Base-by-base conservation (phyloP, 1,140 invertebrate species). In the Megalopta genalis region DNA sequence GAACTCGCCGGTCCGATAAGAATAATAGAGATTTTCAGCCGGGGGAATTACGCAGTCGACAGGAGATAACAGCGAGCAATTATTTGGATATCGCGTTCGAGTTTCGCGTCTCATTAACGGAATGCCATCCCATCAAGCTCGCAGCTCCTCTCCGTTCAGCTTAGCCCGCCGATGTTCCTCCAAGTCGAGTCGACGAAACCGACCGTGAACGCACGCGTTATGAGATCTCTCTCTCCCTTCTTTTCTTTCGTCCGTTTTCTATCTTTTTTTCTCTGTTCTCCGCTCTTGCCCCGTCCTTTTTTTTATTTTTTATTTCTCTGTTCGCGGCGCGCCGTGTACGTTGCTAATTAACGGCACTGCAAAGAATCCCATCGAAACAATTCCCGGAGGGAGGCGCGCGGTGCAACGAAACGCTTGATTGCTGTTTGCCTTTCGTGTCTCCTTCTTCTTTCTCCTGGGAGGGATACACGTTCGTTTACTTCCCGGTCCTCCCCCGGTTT, bases 371-470 rank as follows among this genome's bases (percentile, higher is more conserved):
- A 66, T 66, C 64, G 64, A 66, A 46, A 49, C 39, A 49, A n/a
- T 25, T n/a, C 37, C 64, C n/a, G 21, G n/a, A 65, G n/a, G 21
- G 39, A 66, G 42, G 21, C n/a, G 2, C 64, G 64, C 39, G 10
- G 39, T n/a, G 23, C n/a, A 66, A 66, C 64, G 64, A 66, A 66
- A 46, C 39, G 64, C 39, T 66, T 66, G 64, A 66, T 66, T 66
- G 64, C 64, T 66, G 64, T 66, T 66, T 66, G 64, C 64, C 64
- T 66, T 66, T 25, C 64, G 64, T 66, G 64, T 14, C 39, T n/a
- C 64, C 64, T 66, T 66, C n/a, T 66, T 66, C 64, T 66, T 66
- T 66, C 39, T 46, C 23, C 25, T 21, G 37, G 37, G 63, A 10
- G 63, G 32, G 4, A 14, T n/a, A 18, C n/a, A 64, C 23, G 39